These are phyloP conservation scores for Pterocles orientalis DNA, from an alignment of 2,113 vertebrate species.

Conservation along the genomic window DNA sequence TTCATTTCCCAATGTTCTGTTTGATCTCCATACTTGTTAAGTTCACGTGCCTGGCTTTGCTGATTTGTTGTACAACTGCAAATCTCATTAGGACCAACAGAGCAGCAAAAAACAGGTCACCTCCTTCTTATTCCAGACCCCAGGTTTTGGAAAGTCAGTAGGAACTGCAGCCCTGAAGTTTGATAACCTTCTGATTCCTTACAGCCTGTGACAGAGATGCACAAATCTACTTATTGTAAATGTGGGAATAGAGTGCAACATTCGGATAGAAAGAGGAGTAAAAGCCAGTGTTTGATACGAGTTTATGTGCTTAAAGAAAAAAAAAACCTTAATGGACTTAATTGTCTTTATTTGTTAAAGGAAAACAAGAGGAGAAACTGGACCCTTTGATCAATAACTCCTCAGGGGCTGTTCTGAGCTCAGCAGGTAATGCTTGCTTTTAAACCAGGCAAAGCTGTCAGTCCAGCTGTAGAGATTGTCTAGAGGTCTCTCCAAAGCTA, in stretches of 20 bases:
- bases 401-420: neutral
- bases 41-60: neutral
- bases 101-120: constrained; percentile 41
- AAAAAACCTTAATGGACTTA: neutral
- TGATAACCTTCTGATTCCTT: neutral
- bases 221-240: neutral
- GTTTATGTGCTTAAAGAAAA: neutral
- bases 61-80: neutral
- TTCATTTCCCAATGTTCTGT: neutral
- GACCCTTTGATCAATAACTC: neutral
- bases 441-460: neutral
- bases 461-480: neutral
- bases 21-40: neutral
- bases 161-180: neutral
- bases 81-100: neutral
- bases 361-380: neutral
- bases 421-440: neutral
- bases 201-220: neutral
- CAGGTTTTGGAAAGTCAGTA: neutral
- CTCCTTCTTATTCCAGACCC: neutral
- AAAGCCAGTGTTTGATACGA: neutral
- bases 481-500: neutral
- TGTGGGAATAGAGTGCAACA: neutral
- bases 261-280: neutral
- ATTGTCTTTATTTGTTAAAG: neutral